phyloP scores from a whole-genome alignment of 1,140 invertebrate genomes.

The Drosophila ogumai region DNA sequence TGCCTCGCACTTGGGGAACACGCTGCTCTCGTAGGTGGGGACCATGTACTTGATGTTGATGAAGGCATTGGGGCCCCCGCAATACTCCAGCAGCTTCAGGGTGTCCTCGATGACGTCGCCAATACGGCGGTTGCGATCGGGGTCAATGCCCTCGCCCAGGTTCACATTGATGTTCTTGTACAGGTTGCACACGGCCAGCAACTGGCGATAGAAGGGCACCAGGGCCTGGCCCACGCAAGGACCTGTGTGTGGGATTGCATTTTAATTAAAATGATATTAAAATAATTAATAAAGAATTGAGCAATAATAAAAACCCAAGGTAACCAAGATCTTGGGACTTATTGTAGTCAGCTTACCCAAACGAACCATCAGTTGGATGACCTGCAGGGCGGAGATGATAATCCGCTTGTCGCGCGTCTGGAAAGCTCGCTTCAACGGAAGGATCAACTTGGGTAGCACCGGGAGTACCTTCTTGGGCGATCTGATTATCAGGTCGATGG shows the following conservation, averaged over 20 bases:
- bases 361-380: slow-evolving; percentile 91
- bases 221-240: slow-evolving; percentile 91
- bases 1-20: slow-evolving; percentile 84
- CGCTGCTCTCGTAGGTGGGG: slow-evolving; percentile 97
- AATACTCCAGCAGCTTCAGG: slow-evolving; percentile 93
- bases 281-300: neutral
- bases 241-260: slow-evolving; percentile 32
- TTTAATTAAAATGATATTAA: neutral
- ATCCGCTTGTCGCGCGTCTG: slow-evolving; percentile 91
- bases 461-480: slow-evolving; percentile 94
- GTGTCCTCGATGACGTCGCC: slow-evolving; percentile 97
- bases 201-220: slow-evolving; percentile 96
- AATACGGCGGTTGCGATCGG: slow-evolving; percentile 92
- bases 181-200: slow-evolving; percentile 94
- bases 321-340: too few relatives aligned
- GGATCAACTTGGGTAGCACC: slow-evolving; percentile 95
- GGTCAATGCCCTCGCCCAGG: slow-evolving; percentile 91
- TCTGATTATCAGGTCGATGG: slow-evolving; percentile 88
- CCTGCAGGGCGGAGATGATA: slow-evolving; percentile 91
- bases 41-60: slow-evolving; percentile 99
- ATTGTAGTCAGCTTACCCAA: slow-evolving; percentile 86
- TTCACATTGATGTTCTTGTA: slow-evolving; percentile 95
- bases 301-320: too few relatives aligned
- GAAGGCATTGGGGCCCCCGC: slow-evolving; percentile 96
- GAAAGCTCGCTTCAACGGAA: slow-evolving; percentile 96